A percentile compares a stretch with the other conserved stretches of the same genome.
These are phyloP conservation scores for Ormyrus nitidulus DNA, from an alignment of 2,888 invertebrate genomes.

Conservation along the genomic window DNA sequence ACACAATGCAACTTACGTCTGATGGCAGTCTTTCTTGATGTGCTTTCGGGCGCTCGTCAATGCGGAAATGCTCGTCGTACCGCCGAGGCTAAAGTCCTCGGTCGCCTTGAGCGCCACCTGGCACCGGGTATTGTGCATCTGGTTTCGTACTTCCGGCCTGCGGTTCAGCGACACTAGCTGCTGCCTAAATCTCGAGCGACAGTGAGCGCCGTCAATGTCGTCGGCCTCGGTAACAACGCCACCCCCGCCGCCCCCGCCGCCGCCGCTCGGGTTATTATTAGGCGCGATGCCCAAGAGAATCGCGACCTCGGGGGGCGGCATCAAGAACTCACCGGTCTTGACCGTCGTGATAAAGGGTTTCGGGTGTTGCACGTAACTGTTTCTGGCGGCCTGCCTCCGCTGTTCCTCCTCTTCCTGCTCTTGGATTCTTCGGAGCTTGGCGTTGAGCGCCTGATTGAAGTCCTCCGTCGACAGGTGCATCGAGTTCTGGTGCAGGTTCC, in stretches of 20 bases:
- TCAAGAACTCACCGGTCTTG: constrained; percentile 85
- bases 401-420: constrained; percentile 76
- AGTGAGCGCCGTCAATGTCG: constrained; percentile 60
- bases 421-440: constrained; percentile 83
- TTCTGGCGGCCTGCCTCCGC: constrained; percentile 56
- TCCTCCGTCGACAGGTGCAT: constrained; percentile 76
- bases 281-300: constrained; percentile 79
- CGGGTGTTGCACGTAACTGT: constrained; percentile 57
- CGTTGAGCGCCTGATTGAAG: constrained; percentile 84
- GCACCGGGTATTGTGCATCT: constrained; percentile 69
- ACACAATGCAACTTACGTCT: constrained; percentile 60
- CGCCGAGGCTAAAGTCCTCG: constrained; percentile 67
- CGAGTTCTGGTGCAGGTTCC: constrained; percentile 62
- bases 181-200: constrained; percentile 65
- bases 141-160: constrained; percentile 42
- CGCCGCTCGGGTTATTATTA: constrained; percentile 44
- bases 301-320: constrained; percentile 86
- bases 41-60: constrained; percentile 59
- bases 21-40: constrained; percentile 56
- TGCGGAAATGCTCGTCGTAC: constrained; percentile 61
- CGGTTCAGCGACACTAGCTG: constrained; percentile 65
- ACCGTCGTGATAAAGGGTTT: constrained; percentile 88
- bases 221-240: constrained; percentile 48
- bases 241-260: constrained; percentile 39
- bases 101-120: constrained; percentile 70